A percentile compares a stretch with the other conserved stretches of the same genome.
Conservation (phyloP, 2,888 invertebrate species). For the Nasonovia ribisnigri region DNA sequence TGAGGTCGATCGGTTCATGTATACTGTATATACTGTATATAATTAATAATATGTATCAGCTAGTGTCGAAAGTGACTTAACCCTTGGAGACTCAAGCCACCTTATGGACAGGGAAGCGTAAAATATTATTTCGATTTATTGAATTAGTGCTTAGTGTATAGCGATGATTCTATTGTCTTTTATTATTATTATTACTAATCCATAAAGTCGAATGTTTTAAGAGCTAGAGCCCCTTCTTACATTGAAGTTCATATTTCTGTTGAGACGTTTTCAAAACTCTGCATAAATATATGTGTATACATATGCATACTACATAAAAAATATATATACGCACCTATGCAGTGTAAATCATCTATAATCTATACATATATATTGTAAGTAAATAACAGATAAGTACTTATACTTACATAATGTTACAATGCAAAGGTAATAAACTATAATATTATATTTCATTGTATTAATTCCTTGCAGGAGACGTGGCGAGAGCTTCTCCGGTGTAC, state of each 20-base stretch:
- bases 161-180: not conserved
- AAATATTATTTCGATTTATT: constrained; percentile 38
- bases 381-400: not conserved
- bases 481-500: not conserved
- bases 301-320: not conserved
- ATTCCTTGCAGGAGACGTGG: not conserved
- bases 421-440: not conserved
- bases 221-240: not conserved
- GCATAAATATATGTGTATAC: not conserved
- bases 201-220: not conserved
- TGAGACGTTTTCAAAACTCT: not conserved
- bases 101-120: not conserved
- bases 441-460: not conserved
- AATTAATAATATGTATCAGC: not conserved
- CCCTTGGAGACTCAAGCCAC: not conserved
- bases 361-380: not conserved
- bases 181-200: not conserved
- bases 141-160: not conserved
- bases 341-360: not conserved
- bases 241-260: not conserved
- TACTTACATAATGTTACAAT: not conserved
- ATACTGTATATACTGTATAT: not conserved
- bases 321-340: not conserved
- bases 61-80: not conserved
- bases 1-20: not conserved